Percentiles rank a stretch among this genome's conserved stretches.
phyloP scores from a whole-genome alignment of 1,140 invertebrate species.

The Drosophila virilis region DNA sequence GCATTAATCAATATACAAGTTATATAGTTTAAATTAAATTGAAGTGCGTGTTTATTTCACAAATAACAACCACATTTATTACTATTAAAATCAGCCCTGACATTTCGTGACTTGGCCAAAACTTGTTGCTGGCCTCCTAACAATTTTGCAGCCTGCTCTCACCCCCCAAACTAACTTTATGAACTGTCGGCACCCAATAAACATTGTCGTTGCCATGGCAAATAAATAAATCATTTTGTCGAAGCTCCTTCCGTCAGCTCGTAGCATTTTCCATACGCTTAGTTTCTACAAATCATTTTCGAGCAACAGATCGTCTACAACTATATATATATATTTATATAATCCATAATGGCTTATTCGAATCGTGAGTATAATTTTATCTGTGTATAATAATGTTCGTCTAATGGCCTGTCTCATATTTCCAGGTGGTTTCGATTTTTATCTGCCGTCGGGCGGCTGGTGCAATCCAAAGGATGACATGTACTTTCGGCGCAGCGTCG shows the following conservation, averaged over 20 bases:
- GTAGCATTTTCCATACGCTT: slow-evolving; percentile 14
- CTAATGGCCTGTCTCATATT: not conserved
- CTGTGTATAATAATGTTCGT: too few species aligned
- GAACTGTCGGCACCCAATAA: slow-evolving; percentile 28
- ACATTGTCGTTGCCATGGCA: slow-evolving; percentile 55
- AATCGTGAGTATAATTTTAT: slow-evolving; percentile 49
- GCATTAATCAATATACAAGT: slow-evolving; percentile 54
- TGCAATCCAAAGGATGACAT: slow-evolving; percentile 88
- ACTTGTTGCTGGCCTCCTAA: slow-evolving; percentile 61
- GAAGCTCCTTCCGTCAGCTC: slow-evolving; percentile 56
- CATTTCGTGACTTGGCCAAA: slow-evolving; percentile 57
- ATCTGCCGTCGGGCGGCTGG: slow-evolving; percentile 66
- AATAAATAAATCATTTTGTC: slow-evolving; percentile 68
- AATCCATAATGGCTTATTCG: slow-evolving; percentile 57
- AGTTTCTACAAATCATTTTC: slow-evolving; percentile 29
- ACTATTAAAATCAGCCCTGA: slow-evolving; percentile 43
- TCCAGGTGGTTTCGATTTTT: slow-evolving; percentile 64
- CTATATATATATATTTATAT: slow-evolving; percentile 5
- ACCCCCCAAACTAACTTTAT: not conserved
- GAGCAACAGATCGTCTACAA: not conserved
- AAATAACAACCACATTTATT: slow-evolving; percentile 33
- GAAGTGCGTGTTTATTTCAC: slow-evolving; percentile 28
- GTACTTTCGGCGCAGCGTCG: slow-evolving; percentile 85
- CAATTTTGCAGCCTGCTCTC: not conserved
- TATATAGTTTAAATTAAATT: slow-evolving; percentile 19